A percentile compares a stretch with the other conserved stretches of the same genome.
Evolutionary conservation across 2,888 invertebrate species (phyloP).

Genomic region (Leucoptera coffeella): DNA sequence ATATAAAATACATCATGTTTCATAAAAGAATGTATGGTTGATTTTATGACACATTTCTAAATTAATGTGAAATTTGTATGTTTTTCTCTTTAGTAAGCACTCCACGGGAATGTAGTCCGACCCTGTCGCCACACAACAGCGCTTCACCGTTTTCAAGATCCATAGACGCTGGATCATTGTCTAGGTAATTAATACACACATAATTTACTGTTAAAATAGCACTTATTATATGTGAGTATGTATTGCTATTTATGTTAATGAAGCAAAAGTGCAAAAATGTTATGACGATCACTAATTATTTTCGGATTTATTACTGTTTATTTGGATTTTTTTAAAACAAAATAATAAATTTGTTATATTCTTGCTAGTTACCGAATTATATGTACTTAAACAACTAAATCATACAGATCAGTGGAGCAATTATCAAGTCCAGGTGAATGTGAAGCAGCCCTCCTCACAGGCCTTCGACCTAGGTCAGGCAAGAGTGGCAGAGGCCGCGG

Average conservation of each 20-base stretch:
- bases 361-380: too few species aligned
- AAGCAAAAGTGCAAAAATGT: too few species aligned
- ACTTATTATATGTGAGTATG: too few species aligned
- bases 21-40: too few species aligned
- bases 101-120: slow-evolving; percentile 79
- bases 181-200: slow-evolving; percentile 48
- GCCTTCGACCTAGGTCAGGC: slow-evolving; percentile 29
- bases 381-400: too few species aligned
- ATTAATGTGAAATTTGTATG: not conserved
- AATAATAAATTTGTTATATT: too few species aligned
- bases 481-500: slow-evolving; percentile 59
- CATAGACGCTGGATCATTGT: slow-evolving; percentile 60
- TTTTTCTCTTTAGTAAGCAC: slow-evolving; percentile 57
- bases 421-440: slow-evolving; percentile 71
- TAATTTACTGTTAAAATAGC: too few species aligned
- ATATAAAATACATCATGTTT: too few species aligned
- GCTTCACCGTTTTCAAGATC: slow-evolving; percentile 68
- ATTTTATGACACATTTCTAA: slow-evolving; percentile 12
- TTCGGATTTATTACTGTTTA: too few species aligned
- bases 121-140: slow-evolving; percentile 73
- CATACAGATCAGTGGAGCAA: slow-evolving; percentile 69
- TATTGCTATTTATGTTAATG: too few species aligned
- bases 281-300: too few species aligned
- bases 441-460: slow-evolving; percentile 53
- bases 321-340: too few species aligned